Evolutionary conservation across 2,888 invertebrate species (phyloP).

Genomic region (Epirrita christyi): DNA sequence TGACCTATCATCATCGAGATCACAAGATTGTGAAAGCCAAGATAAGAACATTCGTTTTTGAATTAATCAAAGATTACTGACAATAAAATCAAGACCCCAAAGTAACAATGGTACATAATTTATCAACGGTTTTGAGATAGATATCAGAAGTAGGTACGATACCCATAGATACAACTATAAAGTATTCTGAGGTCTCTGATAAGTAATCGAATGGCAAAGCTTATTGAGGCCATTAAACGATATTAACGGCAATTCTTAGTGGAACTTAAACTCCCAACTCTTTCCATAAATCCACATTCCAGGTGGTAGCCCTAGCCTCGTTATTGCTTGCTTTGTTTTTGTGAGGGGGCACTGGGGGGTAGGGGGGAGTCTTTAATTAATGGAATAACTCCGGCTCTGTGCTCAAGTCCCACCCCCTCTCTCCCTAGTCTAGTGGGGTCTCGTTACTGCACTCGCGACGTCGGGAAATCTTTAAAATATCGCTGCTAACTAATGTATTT

Average conservation of each 20-base stretch:
- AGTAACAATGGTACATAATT: background rate
- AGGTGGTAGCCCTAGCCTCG: constrained; percentile 56
- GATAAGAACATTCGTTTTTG: background rate
- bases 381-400: constrained; percentile 73
- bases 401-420: constrained; percentile 42
- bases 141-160: too few species aligned
- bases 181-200: background rate
- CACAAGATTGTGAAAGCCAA: background rate
- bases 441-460: constrained; percentile 45
- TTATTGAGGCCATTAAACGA: constrained; percentile 21
- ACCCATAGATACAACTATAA: too few species aligned
- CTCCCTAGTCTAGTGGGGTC: constrained; percentile 22
- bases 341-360: constrained; percentile 41
- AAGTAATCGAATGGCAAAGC: constrained; percentile 13
- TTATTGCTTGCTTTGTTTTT: constrained; percentile 76
- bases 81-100: background rate
- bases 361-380: constrained; percentile 69
- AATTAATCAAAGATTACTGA: background rate
- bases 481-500: constrained; percentile 51
- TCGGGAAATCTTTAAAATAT: constrained; percentile 60
- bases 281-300: constrained; percentile 53
- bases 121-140: background rate
- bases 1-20: constrained; percentile 13
- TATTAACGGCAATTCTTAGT: constrained; percentile 33
- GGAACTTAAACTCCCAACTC: constrained; percentile 43